Conservation (phyloP, 53 echinoderm and acorn worm genomes). For the Luidia sarsii region DNA sequence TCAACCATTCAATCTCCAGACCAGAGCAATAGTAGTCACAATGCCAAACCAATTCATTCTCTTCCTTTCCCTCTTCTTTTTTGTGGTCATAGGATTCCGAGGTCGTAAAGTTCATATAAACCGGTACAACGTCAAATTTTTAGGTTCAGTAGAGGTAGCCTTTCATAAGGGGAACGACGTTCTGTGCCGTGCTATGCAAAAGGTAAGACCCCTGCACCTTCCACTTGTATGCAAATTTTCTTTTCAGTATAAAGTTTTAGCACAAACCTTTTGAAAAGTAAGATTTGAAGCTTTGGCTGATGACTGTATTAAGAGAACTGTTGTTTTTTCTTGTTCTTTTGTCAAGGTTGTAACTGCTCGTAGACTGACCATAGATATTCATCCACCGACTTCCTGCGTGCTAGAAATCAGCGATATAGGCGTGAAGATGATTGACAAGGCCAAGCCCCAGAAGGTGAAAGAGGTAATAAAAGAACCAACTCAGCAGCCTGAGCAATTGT, state of each 20-base stretch:
- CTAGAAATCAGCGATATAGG: constrained; percentile 97
- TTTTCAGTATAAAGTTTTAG: no score
- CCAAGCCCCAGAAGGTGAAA: constrained; percentile 69
- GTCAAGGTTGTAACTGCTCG: constrained; percentile 83
- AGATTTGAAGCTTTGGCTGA: background rate
- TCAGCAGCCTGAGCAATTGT: no score
- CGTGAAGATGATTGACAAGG: constrained; percentile 88
- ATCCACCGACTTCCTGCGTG: constrained; percentile 81
- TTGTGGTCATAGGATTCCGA: constrained; percentile 44
- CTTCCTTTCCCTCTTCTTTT: no score
- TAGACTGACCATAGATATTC: constrained; percentile 71
- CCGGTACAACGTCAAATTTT: constrained; percentile 76
- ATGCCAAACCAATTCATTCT: no score
- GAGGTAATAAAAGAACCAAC: constrained; percentile 65
- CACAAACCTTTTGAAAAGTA: background rate
- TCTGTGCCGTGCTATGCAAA: constrained; percentile 95
- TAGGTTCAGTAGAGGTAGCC: constrained; percentile 91
- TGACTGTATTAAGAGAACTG: background rate
- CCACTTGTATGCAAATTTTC: no score
- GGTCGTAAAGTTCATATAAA: constrained; percentile 70
- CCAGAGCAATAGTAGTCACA: no score
- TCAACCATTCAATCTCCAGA: no score
- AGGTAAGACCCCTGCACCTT: constrained; percentile 50
- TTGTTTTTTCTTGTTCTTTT: background rate
- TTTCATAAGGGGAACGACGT: constrained; percentile 95